Evolutionary conservation across 1,140 invertebrate species (phyloP), one percentile per base, ranked within the genome.

Genomic region (Drosophila guanche): DNA sequence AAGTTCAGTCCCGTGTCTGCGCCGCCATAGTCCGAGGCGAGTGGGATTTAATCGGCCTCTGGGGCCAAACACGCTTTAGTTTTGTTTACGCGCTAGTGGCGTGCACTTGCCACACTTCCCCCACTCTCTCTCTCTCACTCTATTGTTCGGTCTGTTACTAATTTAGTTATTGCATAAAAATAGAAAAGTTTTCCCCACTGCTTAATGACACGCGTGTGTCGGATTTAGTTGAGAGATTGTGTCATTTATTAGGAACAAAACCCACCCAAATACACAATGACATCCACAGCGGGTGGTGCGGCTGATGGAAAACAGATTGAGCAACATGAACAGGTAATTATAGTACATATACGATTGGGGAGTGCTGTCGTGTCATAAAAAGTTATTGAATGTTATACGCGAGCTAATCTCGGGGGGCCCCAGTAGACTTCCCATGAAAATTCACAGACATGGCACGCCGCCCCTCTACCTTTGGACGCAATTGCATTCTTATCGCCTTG

Each of bases 241-340:
- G 58, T 41, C 45, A 73, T 50, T 27, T 22, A 33, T 25, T 4
- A 14, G 70, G 47, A 8, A 14, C 27, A 16, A 29, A 25, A 42
- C 43, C 53, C 16, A 20, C 16, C 29, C 41, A 10, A 37, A 47
- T 23, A 42, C 25, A 81, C 47, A 56, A 76, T 63, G 70, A 74
- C 75, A 61, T 57, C 55, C 42, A 59, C 52, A 25, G 16, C 52
- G 27, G 46, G 69, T 20, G 55, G 46, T n/a, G 55, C 37, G 16
- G 20, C 45, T 14, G 51, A 51, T 27, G 23, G 33, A 40, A 56
- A 54, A 12, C 55, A 51, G 54, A 63, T 42, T 43, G 81, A 73
- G 29, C 48, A 60, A 40, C 68, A 77, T 63, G 74, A 74, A 54
- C 59, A 61, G 79, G 79, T 81, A 78, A 81, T 67, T 81, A 72